These are phyloP conservation scores for Sitta europaea DNA, from an alignment of 2,113 vertebrate species.

Conservation along the genomic window DNA sequence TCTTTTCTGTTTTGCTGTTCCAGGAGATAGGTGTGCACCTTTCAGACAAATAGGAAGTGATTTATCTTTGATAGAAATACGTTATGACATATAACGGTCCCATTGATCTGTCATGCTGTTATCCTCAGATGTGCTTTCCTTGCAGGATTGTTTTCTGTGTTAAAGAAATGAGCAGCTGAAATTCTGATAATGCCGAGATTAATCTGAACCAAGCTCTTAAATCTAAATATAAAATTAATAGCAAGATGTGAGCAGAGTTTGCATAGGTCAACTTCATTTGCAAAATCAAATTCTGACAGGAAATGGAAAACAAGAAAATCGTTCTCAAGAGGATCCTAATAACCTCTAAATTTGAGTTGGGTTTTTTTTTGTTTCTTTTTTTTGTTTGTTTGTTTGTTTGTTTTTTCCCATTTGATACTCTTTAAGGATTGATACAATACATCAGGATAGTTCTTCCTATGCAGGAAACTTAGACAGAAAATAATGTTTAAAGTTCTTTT, in stretches of 20 bases:
- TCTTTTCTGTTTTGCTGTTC: neutral
- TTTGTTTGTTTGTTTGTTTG: no score
- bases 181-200: neutral
- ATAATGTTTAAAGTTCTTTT: neutral
- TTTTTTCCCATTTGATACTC: neutral
- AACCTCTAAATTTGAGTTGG: neutral
- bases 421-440: conserved; percentile 25
- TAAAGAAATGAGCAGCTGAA: conserved; percentile 36
- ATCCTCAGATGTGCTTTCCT: neutral
- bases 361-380: neutral
- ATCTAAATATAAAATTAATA: conserved; percentile 22
- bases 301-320: conserved; percentile 26
- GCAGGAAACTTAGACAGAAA: neutral
- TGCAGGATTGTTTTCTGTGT: neutral
- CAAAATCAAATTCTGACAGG: conserved; percentile 33
- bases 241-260: neutral
- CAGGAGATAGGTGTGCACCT: neutral
- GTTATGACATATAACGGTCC: neutral
- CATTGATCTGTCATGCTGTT: neutral
- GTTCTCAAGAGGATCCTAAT: neutral
- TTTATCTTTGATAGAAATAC: neutral
- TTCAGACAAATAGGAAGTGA: neutral
- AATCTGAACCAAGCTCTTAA: neutral
- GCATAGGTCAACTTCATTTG: conserved; percentile 3
- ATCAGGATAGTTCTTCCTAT: neutral